A percentile compares a stretch with the other conserved stretches of the same genome.
Evolutionary conservation across 2,797 vertebrate genomes (phyloP).

Genomic region (Centroberyx gerrardi): DNA sequence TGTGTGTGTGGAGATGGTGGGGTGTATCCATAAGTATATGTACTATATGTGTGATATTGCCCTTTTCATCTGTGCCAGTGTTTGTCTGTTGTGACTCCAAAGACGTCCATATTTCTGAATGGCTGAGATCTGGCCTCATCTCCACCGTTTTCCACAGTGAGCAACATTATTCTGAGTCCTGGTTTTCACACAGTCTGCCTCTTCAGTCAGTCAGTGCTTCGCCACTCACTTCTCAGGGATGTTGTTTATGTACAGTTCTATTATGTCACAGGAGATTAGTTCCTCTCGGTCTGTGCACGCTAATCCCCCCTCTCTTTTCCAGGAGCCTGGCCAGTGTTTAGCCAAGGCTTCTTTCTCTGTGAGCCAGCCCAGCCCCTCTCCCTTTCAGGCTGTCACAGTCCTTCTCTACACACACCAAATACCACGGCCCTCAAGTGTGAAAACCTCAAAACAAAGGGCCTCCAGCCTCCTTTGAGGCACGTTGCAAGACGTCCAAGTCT

Average conservation of each 20-base stretch:
- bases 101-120: conserved; percentile 50
- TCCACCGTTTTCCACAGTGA: conserved; percentile 24
- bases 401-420: conserved; percentile 75
- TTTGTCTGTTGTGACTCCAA: not conserved
- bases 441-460: conserved; percentile 83
- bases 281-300: conserved; percentile 75
- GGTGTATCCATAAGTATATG: not conserved
- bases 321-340: conserved; percentile 75
- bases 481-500: conserved; percentile 80
- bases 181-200: conserved; percentile 73
- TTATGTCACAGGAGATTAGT: conserved; percentile 86
- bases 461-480: conserved; percentile 78
- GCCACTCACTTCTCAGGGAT: conserved; percentile 75
- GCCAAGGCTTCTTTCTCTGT: conserved; percentile 75
- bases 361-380: conserved; percentile 65
- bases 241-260: conserved; percentile 87
- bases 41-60: not conserved
- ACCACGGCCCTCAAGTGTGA: conserved; percentile 81
- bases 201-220: conserved; percentile 62
- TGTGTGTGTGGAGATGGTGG: conserved; percentile 23
- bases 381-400: conserved; percentile 74
- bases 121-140: conserved; percentile 42
- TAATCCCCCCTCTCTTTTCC: conserved; percentile 81
- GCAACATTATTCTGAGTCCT: conserved; percentile 61
- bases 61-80: not conserved